Evolutionary conservation across 1,140 invertebrate genomes (phyloP).

Genomic region (Zaprionus africanus): DNA sequence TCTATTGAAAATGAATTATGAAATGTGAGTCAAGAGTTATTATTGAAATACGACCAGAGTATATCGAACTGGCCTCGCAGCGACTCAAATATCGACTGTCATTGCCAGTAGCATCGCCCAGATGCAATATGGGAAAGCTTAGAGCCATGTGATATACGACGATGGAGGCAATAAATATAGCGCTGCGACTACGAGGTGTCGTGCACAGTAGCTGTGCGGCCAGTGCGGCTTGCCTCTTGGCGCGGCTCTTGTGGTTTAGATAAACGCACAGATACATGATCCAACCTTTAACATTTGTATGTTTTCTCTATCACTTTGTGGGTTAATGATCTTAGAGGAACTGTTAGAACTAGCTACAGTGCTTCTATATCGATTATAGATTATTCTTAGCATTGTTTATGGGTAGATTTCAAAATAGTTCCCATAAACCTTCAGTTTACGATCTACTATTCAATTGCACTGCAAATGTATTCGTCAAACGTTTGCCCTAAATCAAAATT

Average conservation of each 20-base stretch:
- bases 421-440: background rate
- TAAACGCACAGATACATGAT: slow-evolving; percentile 20
- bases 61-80: slow-evolving; percentile 12
- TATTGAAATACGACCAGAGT: slow-evolving; percentile 44
- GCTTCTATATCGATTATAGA: background rate
- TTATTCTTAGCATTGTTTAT: background rate
- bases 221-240: slow-evolving; percentile 7
- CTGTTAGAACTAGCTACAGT: background rate
- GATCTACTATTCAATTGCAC: background rate
- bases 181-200: slow-evolving; percentile 22
- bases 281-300: background rate
- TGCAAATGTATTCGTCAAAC: background rate
- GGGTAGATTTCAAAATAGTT: background rate
- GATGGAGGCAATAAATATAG: slow-evolving; percentile 13
- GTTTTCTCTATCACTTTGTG: background rate
- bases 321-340: slow-evolving; percentile 14
- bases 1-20: slow-evolving; percentile 69
- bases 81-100: slow-evolving; percentile 39
- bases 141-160: slow-evolving; percentile 36
- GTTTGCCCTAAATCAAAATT: slow-evolving; percentile 42
- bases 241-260: slow-evolving; percentile 22
- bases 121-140: slow-evolving; percentile 19
- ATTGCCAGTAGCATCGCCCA: slow-evolving; percentile 34
- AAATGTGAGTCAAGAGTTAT: slow-evolving; percentile 62
- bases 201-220: slow-evolving; percentile 32